Evolutionary conservation across 2,113 vertebrate genomes (phyloP), one percentile per base, ranked within the genome.

Genomic region (Clarias batrachus): DNA sequence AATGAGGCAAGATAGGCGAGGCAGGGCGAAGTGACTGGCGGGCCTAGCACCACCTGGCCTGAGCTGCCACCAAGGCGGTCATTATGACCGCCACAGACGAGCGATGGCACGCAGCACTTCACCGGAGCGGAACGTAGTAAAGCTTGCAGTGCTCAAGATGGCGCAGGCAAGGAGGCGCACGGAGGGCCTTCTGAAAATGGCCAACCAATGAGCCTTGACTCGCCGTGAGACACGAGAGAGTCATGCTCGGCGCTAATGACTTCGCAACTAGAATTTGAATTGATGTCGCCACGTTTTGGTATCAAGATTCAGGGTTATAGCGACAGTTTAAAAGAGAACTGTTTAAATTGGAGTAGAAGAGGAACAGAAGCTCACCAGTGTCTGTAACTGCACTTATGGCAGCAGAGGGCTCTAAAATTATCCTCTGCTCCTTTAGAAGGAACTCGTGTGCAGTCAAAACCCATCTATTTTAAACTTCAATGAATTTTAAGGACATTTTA

Each of bases 21-120:
- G 82, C 30, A 56, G 86, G 86, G 37, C 30, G 27, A 77, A 88
- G 52, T 77, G 59, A 48, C 85, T 90, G 77, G 92, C 81, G 90
- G 79, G 91, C 81, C 70, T 79, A 77, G 21, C 76, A 92, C 92
- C 92, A 92, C 91, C 87, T 91, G 90, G 62, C 82, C 82, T 52
- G 81, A 80, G 74, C 73, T 41, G 65, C 52, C 37, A 63, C 56
- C n/a, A 33, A 59, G 23, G 76, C 65, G 54, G 65, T 33, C 82
- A 21, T 85, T 70, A 82, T 41, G 70, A 52, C 33, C 16, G 37
- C 70, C 3, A 21, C 81, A 84, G 76, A 52, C 62, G 19, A 54
- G 60, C 33, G 7, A 63, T 41, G 27, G 63, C 65, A 79, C 19
- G 82, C 65, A 27, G 56, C 85, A 85, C 68, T 74, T 59, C 65